These are phyloP conservation scores for Sphaeramia orbicularis DNA, from an alignment of 2,797 vertebrate species.

Conservation along the genomic window DNA sequence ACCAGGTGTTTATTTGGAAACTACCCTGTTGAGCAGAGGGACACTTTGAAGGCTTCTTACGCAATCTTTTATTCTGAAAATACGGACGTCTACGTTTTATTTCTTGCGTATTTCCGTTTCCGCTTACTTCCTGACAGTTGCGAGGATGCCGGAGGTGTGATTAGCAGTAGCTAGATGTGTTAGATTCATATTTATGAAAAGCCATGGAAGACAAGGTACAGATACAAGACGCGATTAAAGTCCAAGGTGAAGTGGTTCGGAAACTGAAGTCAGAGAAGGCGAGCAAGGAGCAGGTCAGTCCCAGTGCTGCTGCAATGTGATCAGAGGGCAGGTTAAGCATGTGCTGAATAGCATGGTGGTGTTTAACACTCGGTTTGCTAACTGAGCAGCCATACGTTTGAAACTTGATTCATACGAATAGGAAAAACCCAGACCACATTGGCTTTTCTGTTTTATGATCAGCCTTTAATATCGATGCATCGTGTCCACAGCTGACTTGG, in stretches of 20 bases:
- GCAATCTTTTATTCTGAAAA: slow-evolving; percentile 40
- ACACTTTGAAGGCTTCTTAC: too few relatives aligned
- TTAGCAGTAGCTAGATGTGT: not conserved
- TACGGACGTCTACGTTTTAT: not conserved
- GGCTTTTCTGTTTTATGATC: not conserved
- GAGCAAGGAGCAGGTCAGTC: slow-evolving; percentile 85
- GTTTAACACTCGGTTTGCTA: not conserved
- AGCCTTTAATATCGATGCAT: too few relatives aligned
- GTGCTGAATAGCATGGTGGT: not conserved
- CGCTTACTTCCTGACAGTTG: slow-evolving; percentile 15
- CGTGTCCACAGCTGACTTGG: not conserved
- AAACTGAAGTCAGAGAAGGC: slow-evolving; percentile 85
- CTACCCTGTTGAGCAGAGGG: too few relatives aligned
- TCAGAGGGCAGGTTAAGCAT: not conserved
- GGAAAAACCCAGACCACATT: rapidly evolving
- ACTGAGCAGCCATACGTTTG: not conserved
- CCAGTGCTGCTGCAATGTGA: not conserved
- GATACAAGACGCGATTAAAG: slow-evolving; percentile 85
- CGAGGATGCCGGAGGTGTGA: not conserved
- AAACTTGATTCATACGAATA: not conserved
- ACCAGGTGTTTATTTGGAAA: too few relatives aligned
- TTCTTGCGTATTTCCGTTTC: slow-evolving; percentile 31
- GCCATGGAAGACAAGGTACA: slow-evolving; percentile 81
- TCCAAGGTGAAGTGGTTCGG: slow-evolving; percentile 85
- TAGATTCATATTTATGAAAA: slow-evolving; percentile 4